Percentiles rank a stretch among this genome's conserved stretches.
Conservation (phyloP, 2,888 invertebrate genomes). For the Mellilla xanthometata region DNA sequence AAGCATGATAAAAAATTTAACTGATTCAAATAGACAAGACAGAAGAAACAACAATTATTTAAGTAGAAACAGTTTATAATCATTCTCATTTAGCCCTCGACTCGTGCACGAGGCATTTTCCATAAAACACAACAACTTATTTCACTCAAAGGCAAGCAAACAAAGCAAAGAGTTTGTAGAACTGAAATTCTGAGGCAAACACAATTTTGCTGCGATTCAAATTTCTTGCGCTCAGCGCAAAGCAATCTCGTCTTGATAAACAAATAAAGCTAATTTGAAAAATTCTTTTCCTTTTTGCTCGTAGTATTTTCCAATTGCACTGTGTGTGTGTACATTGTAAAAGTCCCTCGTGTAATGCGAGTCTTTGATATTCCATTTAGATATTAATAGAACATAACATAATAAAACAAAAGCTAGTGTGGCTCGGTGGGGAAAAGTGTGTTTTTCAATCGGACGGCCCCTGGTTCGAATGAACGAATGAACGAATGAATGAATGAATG, state of each 20-base stretch:
- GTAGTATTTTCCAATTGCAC: constrained; percentile 1
- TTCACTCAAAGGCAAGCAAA: not conserved
- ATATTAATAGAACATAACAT: no score
- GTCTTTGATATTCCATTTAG: no score
- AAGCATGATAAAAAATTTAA: no score
- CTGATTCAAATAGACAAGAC: no score
- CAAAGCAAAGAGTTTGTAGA: not conserved
- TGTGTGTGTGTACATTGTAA: constrained; percentile 2
- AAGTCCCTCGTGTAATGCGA: not conserved
- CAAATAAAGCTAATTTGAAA: constrained; percentile 6
- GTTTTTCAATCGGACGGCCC: no score
- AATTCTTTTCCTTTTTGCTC: constrained; percentile 1
- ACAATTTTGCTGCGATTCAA: not conserved
- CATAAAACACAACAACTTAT: not conserved
- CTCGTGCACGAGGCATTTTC: not conserved
- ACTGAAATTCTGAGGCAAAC: not conserved
- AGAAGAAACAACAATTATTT: no score
- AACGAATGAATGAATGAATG: no score
- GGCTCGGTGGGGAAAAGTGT: no score
- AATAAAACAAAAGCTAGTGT: no score
- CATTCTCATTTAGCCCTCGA: no score
- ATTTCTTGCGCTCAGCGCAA: not conserved
- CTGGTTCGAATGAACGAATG: no score
- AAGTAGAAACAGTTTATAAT: no score
- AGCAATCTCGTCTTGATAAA: constrained; percentile 4